Evolutionary conservation across 2,888 invertebrate genomes (phyloP).

Genomic region (Cheilosia pagana): DNA sequence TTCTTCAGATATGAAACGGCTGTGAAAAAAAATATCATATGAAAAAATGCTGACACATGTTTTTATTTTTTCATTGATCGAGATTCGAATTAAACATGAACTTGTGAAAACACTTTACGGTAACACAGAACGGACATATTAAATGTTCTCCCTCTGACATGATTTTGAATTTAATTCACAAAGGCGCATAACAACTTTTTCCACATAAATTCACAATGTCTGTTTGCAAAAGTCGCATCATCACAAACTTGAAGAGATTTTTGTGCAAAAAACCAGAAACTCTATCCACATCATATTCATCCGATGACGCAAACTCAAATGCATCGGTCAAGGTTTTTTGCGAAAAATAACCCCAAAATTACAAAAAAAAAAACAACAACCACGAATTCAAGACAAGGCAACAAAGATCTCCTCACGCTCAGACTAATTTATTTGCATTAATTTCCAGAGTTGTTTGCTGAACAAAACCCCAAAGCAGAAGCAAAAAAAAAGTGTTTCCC

Average conservation of each 20-base stretch:
- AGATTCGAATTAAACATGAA: too few relatives aligned
- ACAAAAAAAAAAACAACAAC: slow-evolving; percentile 11
- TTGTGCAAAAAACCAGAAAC: background rate
- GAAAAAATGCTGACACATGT: too few relatives aligned
- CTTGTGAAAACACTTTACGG: too few relatives aligned
- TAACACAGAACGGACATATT: too few relatives aligned
- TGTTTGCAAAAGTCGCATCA: too few relatives aligned
- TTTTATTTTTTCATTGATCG: too few relatives aligned
- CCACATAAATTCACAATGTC: too few relatives aligned
- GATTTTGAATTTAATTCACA: too few relatives aligned
- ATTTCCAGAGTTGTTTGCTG: slow-evolving; percentile 32
- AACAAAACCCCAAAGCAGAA: background rate
- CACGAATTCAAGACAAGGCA: slow-evolving; percentile 30
- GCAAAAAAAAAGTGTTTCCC: background rate
- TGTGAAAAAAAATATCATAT: too few relatives aligned
- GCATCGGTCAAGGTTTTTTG: slow-evolving; percentile 57
- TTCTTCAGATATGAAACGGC: too few relatives aligned
- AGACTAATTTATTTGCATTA: slow-evolving; percentile 65
- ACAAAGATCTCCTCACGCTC: slow-evolving; percentile 23
- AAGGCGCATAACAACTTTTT: too few relatives aligned
- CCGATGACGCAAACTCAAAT: slow-evolving; percentile 35
- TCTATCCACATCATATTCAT: background rate
- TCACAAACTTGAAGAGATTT: background rate
- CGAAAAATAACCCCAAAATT: slow-evolving; percentile 19
- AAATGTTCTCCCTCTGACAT: too few relatives aligned